Evolutionary conservation across 2,113 vertebrate species (phyloP), one percentile per base, ranked within the genome.

Genomic region (Furnarius figulus): DNA sequence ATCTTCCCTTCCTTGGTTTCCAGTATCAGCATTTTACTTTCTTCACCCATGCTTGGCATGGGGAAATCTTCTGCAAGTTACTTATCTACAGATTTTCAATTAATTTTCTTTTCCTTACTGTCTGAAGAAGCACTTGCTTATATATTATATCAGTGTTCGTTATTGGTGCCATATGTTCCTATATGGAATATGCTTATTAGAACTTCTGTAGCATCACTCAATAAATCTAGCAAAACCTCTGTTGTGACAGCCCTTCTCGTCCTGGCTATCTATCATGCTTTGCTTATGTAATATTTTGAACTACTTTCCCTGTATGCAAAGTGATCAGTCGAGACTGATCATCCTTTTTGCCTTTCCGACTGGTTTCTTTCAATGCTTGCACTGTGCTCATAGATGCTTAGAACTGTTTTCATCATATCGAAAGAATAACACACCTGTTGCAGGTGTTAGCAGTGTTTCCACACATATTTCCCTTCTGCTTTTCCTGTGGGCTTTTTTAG

Each of bases 171-270:
- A 72, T 92, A 92, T 92, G 17, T 93, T 95, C 75, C 47, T 71
- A 65, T 65, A 90, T 39, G 86, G 55, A 82, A 76, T 67, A 62
- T n/a, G 63, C 75, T 72, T 49, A 85, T 90, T 90, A 87, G 58
- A 89, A 75, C 79, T 93, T 72, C 62, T 3, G 4, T 40, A 87
- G 7, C 18, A 87, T 78, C 92, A 46, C 73, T 76, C 73, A 86
- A 9, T 88, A 87, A 86, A 89, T 87, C 68, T 85, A 78, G 52
- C 77, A 96, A 89, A 80, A 90, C 83, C 73, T 96, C 90, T 92
- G 37, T 90, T 92, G 81, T 66, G 73, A 95, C 49, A 92, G 59
- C 61, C 25, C 22, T 90, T 94, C 81, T 84, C 2, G 5, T 82
- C 21, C 61, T 95, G 83, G 49, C 18, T 92, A 8, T 78, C 18